Base-by-base conservation (phyloP, 2,888 invertebrate species). In the Calameuta filiformis region DNA sequence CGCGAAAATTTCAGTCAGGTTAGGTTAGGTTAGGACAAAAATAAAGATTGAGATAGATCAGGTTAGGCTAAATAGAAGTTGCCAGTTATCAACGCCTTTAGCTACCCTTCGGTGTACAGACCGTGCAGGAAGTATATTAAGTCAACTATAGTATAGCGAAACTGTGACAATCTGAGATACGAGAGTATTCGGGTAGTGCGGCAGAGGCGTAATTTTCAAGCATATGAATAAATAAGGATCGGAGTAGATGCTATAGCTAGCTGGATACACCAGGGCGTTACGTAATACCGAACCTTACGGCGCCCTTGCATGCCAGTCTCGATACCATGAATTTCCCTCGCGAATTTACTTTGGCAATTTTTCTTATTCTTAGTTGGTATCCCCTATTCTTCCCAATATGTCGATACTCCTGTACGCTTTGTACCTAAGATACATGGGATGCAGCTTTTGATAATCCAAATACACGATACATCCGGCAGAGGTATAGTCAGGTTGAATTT, bases 301-400 rank as follows among this genome's bases (percentile, higher is more conserved):
- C 23, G 71, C 71, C 33, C 23, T 71, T 12, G 12, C 71, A 6
- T 71, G 31, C 71, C 71, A 31, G 71, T 12, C 31, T 33, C 71
- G 71, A 71, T 71, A 71, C 31, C 71, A 34, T 71, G 71, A 71
- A 71, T 71, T 71, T 34, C 33, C 71, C 71, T 71, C 71, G 71
- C 31, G 71, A 71, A 71, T 71, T 34, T 71, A 31, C 34, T 71
- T 71, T 71, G 56, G 23, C 23, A 23, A 56, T 56, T 56, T 23
- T 56, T 56, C 56, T 56, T 56, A 23, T 56, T 56, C 56, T 56
- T 23, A 56, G 56, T 56, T 23, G 23, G 23, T 9, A 23, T 56
- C 56, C 56, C 6, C 23, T 9, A 23, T 12, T 23, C 56, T 56
- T 23, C 23, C 56, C 56, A 56, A 56, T 56, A 56, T 56, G 23